Conservation (phyloP, 2,888 invertebrate genomes). For the Antheraea assamensis region DNA sequence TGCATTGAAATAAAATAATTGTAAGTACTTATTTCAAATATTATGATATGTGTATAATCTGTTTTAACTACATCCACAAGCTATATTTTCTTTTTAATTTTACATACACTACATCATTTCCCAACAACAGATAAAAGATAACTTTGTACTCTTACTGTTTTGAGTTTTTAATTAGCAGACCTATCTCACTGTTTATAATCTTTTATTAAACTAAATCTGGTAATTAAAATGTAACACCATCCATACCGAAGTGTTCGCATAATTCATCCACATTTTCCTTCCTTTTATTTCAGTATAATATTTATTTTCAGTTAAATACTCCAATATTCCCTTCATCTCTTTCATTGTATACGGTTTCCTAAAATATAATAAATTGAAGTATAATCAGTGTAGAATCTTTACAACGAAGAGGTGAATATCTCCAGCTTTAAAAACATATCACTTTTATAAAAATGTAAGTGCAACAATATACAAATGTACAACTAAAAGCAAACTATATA, state of each 20-base stretch:
- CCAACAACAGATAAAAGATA: neutral
- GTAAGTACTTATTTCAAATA: neutral
- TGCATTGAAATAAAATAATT: neutral
- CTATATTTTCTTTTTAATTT: neutral
- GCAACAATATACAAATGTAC: no score
- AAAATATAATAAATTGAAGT: slow-evolving; percentile 30
- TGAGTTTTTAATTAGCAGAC: neutral
- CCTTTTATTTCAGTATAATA: slow-evolving; percentile 62
- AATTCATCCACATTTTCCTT: slow-evolving; percentile 73
- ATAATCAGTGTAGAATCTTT: neutral
- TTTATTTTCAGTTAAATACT: slow-evolving; percentile 60
- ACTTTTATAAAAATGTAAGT: no score
- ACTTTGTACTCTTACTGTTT: neutral
- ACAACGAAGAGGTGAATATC: neutral
- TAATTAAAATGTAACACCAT: neutral
- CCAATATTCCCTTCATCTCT: slow-evolving; percentile 70
- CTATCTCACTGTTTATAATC: neutral
- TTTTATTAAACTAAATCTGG: neutral
- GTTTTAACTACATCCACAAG: neutral
- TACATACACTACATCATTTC: neutral
- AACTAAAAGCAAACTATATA: no score
- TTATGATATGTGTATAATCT: neutral
- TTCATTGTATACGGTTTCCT: slow-evolving; percentile 68
- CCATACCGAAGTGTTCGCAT: slow-evolving; percentile 61
- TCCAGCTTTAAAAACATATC: no score